Percentiles rank a stretch among this genome's conserved stretches.
phyloP scores from a whole-genome alignment of 2,797 vertebrate species.

The Podarcis lilfordi region DNA sequence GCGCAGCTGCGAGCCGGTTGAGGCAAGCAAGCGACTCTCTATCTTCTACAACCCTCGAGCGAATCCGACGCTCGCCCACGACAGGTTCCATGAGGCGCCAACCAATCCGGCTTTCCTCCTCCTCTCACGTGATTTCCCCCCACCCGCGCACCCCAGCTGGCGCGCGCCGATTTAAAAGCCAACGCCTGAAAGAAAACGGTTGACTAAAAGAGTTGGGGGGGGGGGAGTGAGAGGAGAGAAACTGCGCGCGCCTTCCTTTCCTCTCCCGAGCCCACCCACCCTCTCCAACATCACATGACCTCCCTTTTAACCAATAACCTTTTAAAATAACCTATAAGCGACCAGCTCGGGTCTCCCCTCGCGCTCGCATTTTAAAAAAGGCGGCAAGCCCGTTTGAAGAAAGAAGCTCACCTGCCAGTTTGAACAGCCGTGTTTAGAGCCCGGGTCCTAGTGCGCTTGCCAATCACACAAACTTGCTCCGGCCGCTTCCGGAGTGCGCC shows the following conservation, averaged over 20 bases:
- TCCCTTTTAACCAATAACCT: too few species aligned
- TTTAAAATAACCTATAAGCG: too few species aligned
- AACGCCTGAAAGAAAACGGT: not conserved
- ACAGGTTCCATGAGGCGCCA: not conserved
- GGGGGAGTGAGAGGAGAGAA: not conserved
- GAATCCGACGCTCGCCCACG: too few species aligned
- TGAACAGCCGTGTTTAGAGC: too few species aligned
- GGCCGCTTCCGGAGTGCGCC: not conserved
- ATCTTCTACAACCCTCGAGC: too few species aligned
- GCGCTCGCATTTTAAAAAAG: too few species aligned
- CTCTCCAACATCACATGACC: too few species aligned
- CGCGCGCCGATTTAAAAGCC: conserved; percentile 21
- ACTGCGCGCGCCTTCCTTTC: not conserved
- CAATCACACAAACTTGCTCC: not conserved
- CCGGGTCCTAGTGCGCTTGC: not conserved
- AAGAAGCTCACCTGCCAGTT: too few species aligned
- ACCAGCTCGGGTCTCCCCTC: too few species aligned
- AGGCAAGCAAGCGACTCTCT: not conserved
- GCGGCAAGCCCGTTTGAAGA: too few species aligned
- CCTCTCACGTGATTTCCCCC: not conserved
- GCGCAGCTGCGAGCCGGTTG: not conserved
- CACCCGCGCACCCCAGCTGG: too few species aligned
- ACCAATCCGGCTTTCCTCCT: not conserved
- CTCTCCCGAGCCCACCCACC: too few species aligned
- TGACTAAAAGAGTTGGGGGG: not conserved